Percentiles rank a stretch among this genome's conserved stretches.
These are phyloP conservation scores for Eidolon dupreanum DNA, from an alignment of 2,797 vertebrate species.

Conservation along the genomic window DNA sequence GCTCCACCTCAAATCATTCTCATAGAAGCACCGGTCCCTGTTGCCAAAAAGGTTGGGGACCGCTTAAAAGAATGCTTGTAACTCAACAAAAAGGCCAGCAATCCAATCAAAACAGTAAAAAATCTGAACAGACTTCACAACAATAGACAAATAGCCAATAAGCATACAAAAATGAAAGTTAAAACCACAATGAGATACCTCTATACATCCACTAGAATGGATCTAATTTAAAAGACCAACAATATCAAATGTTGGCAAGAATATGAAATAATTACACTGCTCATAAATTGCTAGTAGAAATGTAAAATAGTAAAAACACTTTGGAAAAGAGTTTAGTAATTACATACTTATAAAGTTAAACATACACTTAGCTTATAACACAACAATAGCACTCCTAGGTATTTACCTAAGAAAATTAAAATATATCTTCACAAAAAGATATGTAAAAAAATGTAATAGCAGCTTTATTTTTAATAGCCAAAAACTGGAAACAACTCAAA, in stretches of 20 bases:
- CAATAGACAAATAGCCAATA: background rate
- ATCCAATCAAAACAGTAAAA: background rate
- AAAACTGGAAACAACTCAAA: slow-evolving; percentile 7
- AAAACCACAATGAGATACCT: background rate
- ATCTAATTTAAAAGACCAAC: background rate
- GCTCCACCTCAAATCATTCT: too few species aligned
- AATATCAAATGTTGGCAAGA: slow-evolving; percentile 1
- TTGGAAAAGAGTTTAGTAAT: background rate
- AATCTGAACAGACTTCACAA: background rate
- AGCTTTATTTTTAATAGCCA: background rate
- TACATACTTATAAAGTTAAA: background rate
- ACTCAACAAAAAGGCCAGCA: background rate
- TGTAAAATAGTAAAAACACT: slow-evolving; percentile 12
- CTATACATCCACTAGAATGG: background rate
- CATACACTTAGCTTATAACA: background rate
- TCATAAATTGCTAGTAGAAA: background rate
- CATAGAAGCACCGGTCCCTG: too few species aligned
- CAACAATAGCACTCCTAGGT: background rate
- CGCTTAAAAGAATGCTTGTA: background rate
- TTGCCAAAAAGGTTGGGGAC: too few species aligned
- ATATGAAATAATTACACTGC: background rate
- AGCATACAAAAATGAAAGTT: background rate
- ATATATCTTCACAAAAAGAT: background rate
- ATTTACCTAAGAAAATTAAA: slow-evolving; percentile 21
- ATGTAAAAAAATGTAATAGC: background rate